Conservation (phyloP, 2,888 invertebrate genomes). For the Lycocerus yunnanus region DNA sequence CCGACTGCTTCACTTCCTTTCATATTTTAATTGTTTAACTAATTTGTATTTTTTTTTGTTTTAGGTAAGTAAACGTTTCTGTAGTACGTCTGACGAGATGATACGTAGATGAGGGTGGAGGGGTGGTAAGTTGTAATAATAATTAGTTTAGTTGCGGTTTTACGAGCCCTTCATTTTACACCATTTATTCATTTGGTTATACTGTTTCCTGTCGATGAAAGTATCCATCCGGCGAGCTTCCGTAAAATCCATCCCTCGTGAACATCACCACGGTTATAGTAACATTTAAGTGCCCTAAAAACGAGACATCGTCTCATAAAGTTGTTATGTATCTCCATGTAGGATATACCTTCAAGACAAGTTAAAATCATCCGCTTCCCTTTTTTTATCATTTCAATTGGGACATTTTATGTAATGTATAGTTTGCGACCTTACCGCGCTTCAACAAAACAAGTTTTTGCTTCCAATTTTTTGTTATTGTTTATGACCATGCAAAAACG, state of each 20-base stretch:
- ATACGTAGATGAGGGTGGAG: too few relatives aligned
- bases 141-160: conserved; percentile 1
- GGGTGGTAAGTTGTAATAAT: conserved; percentile 3
- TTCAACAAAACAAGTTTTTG: conserved; percentile 7
- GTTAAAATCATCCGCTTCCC: not conserved
- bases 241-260: conserved; percentile 24
- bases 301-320: conserved; percentile 28
- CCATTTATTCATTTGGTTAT: conserved; percentile 13
- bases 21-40: not conserved
- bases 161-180: conserved; percentile 2
- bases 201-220: conserved; percentile 24
- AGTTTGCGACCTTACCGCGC: conserved; percentile 5
- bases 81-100: too few relatives aligned
- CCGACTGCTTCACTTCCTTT: conserved; percentile 1
- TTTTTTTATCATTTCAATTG: not conserved
- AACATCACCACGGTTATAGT: conserved; percentile 19
- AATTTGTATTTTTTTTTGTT: conserved; percentile 3
- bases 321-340: conserved; percentile 21
- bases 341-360: not conserved
- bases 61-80: conserved; percentile 7
- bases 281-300: conserved; percentile 28
- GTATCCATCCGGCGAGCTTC: conserved; percentile 28
- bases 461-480: not conserved
- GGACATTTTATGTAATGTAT: not conserved
- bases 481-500: conserved; percentile 1